Evolutionary conservation across 2,797 vertebrate genomes (phyloP).

Genomic region (Ctenopoma kingsleyae): DNA sequence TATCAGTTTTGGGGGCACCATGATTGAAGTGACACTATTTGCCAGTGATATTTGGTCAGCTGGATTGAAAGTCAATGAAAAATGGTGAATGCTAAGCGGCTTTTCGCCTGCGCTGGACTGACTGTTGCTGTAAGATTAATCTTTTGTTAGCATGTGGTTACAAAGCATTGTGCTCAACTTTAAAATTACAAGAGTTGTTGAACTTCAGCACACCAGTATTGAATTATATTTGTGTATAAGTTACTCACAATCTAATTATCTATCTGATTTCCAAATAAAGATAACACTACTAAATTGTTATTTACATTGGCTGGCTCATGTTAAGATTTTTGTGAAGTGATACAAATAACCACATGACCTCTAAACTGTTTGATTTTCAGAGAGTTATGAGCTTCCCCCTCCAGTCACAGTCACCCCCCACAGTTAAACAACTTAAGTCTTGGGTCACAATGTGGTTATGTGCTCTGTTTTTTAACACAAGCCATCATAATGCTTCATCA

Average conservation of each 20-base stretch:
- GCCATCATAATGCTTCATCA: constrained; percentile 56
- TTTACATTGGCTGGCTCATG: constrained; percentile 39
- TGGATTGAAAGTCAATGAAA: constrained; percentile 62
- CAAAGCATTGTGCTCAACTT: constrained; percentile 32
- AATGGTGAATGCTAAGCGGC: constrained; percentile 41
- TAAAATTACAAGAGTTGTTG: constrained; percentile 1
- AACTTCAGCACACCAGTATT: not conserved
- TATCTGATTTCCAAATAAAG: constrained; percentile 23
- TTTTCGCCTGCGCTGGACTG: constrained; percentile 18
- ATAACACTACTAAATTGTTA: constrained; percentile 21
- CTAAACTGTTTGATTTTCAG: constrained; percentile 47
- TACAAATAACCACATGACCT: constrained; percentile 54
- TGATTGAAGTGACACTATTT: constrained; percentile 78
- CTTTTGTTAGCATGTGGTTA: constrained; percentile 45
- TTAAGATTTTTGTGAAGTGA: constrained; percentile 40
- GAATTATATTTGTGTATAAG: constrained; percentile 13
- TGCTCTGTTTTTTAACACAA: constrained; percentile 34
- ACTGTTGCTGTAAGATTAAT: constrained; percentile 49
- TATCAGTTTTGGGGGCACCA: constrained; percentile 70
- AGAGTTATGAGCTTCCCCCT: constrained; percentile 39
- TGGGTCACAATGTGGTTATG: constrained; percentile 53
- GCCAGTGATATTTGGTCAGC: constrained; percentile 71
- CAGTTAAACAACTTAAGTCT: constrained; percentile 58
- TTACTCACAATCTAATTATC: constrained; percentile 31
- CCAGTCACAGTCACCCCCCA: constrained; percentile 22